Base-by-base conservation (phyloP, 2,888 invertebrate species). In the Camponotus fellah region DNA sequence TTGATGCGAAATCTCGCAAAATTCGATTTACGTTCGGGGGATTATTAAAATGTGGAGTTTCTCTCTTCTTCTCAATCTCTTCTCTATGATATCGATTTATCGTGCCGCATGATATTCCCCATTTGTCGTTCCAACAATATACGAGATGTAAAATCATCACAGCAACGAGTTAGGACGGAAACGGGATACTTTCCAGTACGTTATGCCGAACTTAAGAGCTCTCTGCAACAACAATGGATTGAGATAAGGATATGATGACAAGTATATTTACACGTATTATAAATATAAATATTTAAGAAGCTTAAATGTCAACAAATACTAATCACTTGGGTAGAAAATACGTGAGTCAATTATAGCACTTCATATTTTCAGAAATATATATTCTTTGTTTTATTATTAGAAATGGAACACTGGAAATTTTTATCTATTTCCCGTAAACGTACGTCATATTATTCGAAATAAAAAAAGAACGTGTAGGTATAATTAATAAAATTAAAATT, bases 161-260 rank as follows among this genome's bases (percentile, higher is more conserved):
- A 95, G 94, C 91, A 92, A 92, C 88, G 89, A 92, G 91, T 92
- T 89, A 89, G 93, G 93, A 93, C 93, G 93, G 93, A 94, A 88
- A 91, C 87, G 82, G 83, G 80, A 86, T 46, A 34, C 82, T 65
- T 84, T 86, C 87, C 91, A 85, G 69, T 82, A 88, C 89, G 90
- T 92, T 95, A 95, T 89, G 95, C 95, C 83, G 95, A 95, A 89
- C 95, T 94, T 84, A 95, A 91, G 81, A 95, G 93, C 92, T 95
- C 95, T 89, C 95, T 95, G 92, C 49, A 92, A 94, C 89, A 90
- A 84, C 56, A 84, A 83, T 62, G 10, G 9, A 10, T 37, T 71
- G 21, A 49, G 26, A 10, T 62, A 9, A 76, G 34, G n/a, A n/a
- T 84, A 76, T 32, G n/a, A 12, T 17, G 32, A 17, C 10, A 3